Conservation (phyloP, 2,888 invertebrate genomes). For the Scotopteryx bipunctaria region DNA sequence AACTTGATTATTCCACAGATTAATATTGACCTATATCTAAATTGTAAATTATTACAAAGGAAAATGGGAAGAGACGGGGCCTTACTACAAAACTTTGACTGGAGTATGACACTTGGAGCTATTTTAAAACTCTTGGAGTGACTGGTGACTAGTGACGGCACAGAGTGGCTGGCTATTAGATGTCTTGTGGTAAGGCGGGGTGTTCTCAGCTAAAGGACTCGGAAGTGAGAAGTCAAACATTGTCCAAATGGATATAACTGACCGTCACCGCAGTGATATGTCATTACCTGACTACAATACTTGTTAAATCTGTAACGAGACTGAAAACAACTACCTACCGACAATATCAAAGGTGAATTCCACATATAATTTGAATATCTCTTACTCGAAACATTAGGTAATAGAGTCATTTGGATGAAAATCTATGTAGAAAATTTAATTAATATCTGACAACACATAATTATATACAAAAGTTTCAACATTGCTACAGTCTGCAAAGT, state of each 20-base stretch:
- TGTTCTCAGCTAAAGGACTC: conserved; percentile 12
- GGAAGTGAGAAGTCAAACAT: conserved; percentile 45
- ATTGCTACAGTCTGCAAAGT: conserved; percentile 66
- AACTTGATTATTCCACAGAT: conserved; percentile 67
- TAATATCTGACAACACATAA: conserved; percentile 67
- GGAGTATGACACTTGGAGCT: not conserved
- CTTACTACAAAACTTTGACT: conserved; percentile 48
- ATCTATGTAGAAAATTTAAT: conserved; percentile 14
- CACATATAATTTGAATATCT: conserved; percentile 9
- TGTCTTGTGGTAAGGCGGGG: conserved; percentile 8
- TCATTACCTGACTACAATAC: conserved; percentile 50
- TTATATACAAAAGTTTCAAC: conserved; percentile 73
- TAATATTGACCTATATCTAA: conserved; percentile 62
- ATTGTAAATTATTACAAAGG: conserved; percentile 67
- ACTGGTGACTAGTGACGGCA: not conserved
- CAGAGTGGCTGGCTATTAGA: not conserved
- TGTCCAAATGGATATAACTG: conserved; percentile 60
- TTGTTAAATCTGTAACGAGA: conserved; percentile 30
- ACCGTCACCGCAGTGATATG: conserved; percentile 75
- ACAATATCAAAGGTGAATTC: conserved; percentile 7
- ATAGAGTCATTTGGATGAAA: conserved; percentile 4
- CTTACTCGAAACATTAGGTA: not conserved
- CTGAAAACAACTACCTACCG: conserved; percentile 13
- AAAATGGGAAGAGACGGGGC: conserved; percentile 42
- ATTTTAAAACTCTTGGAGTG: not conserved